These are phyloP conservation scores for Thunnus albacares DNA, from an alignment of 2,797 vertebrate species.

Conservation along the genomic window DNA sequence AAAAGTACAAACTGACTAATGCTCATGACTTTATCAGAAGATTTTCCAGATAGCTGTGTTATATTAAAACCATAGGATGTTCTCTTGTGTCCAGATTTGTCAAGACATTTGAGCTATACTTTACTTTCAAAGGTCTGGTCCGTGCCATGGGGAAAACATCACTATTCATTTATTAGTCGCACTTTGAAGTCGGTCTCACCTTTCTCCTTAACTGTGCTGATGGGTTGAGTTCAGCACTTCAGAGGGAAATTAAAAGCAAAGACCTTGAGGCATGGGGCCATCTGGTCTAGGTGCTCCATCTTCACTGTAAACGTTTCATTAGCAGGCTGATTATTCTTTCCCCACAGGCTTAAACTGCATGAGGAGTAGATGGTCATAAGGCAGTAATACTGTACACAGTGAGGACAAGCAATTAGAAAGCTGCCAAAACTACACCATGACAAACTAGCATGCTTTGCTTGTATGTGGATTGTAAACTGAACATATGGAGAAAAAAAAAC, in stretches of 20 bases:
- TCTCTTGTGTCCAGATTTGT: slow-evolving; percentile 52
- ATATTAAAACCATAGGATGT: slow-evolving; percentile 31
- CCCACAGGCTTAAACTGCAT: slow-evolving; percentile 33
- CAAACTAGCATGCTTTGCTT: neutral
- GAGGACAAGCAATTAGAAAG: slow-evolving; percentile 7
- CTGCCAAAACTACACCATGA: slow-evolving; percentile 22
- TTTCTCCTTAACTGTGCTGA: slow-evolving; percentile 58
- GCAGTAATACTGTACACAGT: slow-evolving; percentile 19
- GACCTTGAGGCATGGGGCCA: slow-evolving; percentile 56
- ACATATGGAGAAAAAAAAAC: neutral
- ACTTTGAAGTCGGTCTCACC: slow-evolving; percentile 72
- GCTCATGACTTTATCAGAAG: slow-evolving; percentile 46
- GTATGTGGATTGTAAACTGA: slow-evolving; percentile 8
- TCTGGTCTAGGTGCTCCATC: slow-evolving; percentile 36
- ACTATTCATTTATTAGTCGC: slow-evolving; percentile 33
- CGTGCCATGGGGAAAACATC: slow-evolving; percentile 37
- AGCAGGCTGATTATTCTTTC: slow-evolving; percentile 51
- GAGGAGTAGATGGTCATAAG: slow-evolving; percentile 29
- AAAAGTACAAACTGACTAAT: slow-evolving; percentile 44
- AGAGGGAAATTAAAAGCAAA: slow-evolving; percentile 60
- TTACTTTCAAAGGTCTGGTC: slow-evolving; percentile 21
- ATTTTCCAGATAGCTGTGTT: slow-evolving; percentile 56
- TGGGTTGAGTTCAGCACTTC: slow-evolving; percentile 47
- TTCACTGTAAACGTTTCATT: slow-evolving; percentile 67
- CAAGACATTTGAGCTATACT: slow-evolving; percentile 4